phyloP scores from a whole-genome alignment of 2,888 invertebrate genomes.

The Erebia epiphron region DNA sequence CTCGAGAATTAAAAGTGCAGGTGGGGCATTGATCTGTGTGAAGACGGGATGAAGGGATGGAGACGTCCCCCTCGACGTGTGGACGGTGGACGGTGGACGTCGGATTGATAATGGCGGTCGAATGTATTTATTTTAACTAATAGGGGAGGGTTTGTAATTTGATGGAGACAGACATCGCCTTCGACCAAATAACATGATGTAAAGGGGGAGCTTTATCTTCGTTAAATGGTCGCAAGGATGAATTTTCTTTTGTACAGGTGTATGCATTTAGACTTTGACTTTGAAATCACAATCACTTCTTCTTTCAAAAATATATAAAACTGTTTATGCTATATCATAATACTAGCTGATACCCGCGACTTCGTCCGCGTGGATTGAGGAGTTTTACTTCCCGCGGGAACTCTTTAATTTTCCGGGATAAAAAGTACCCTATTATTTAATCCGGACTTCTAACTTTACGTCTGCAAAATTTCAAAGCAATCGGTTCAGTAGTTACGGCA shows the following conservation, averaged over 20 bases:
- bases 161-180: slow-evolving; percentile 9
- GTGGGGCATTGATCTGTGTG: slow-evolving; percentile 78
- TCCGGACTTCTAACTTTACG: too few relatives aligned
- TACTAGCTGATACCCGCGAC: too few relatives aligned
- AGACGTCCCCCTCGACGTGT: slow-evolving; percentile 47
- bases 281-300: too few relatives aligned
- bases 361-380: too few relatives aligned
- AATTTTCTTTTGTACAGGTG: neutral
- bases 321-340: too few relatives aligned
- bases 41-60: slow-evolving; percentile 51
- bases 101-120: slow-evolving; percentile 60
- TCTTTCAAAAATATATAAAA: too few relatives aligned
- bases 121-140: slow-evolving; percentile 41
- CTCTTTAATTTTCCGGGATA: too few relatives aligned
- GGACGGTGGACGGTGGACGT: slow-evolving; percentile 39
- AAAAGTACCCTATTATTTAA: too few relatives aligned
- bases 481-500: too few relatives aligned
- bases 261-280: neutral
- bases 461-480: too few relatives aligned
- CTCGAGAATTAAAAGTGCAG: slow-evolving; percentile 79
- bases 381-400: too few relatives aligned
- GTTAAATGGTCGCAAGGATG: neutral
- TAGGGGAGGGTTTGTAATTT: slow-evolving; percentile 46
- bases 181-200: neutral
- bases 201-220: neutral